These are phyloP conservation scores for Zelleria hepariella DNA, from an alignment of 2,888 invertebrate species.

Conservation along the genomic window DNA sequence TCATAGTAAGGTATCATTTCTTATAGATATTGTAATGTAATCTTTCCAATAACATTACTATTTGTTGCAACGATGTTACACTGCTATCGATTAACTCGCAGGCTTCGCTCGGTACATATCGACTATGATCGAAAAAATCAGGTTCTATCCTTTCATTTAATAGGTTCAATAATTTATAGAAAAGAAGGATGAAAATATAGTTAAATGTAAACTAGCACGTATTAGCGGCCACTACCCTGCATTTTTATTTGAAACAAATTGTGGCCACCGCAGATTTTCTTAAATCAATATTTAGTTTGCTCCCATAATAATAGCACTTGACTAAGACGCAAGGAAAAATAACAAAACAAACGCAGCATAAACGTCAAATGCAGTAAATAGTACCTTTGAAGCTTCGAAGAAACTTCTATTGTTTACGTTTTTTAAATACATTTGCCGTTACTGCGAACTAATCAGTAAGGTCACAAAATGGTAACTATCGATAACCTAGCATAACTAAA, in stretches of 20 bases:
- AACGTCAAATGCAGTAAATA: neutral
- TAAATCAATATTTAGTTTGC: neutral
- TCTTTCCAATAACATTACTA: neutral
- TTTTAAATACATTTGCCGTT: neutral
- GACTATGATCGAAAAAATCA: no score
- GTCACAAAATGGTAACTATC: neutral
- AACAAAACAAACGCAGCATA: neutral
- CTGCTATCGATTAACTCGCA: neutral
- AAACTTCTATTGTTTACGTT: neutral
- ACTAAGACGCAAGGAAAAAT: neutral
- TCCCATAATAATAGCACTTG: neutral
- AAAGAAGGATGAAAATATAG: neutral
- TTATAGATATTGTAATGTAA: neutral
- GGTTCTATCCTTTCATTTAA: no score
- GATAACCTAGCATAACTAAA: neutral
- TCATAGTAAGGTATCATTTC: neutral
- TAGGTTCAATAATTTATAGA: neutral
- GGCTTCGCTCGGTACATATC: neutral
- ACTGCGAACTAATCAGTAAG: neutral
- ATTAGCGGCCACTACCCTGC: constrained; percentile 3
- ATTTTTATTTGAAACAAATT: neutral
- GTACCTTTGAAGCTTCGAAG: neutral
- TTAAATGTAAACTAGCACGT: neutral
- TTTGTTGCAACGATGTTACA: neutral
- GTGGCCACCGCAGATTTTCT: neutral